Base-by-base conservation (phyloP, 2,888 invertebrate species). In the Meta bourneti region DNA sequence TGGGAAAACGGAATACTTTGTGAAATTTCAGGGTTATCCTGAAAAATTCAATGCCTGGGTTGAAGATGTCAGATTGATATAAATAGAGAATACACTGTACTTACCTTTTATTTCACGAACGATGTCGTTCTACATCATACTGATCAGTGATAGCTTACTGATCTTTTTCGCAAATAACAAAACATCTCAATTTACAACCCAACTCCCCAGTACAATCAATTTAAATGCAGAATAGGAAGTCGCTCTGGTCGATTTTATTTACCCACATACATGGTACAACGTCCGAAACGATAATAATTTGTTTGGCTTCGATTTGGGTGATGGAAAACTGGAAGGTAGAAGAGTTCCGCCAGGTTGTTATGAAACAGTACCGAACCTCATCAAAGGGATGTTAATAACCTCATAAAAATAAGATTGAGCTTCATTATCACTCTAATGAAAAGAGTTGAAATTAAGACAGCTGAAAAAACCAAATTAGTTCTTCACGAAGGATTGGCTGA, bases 51-150 rank as follows among this genome's bases (percentile, higher is more conserved):
- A 87, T 71, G 20, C 77, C 13, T 82, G 86, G 75, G 77, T 91
- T 1, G 16, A 11, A 13, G 82, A 91, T n/a, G n/a, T n/a, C n/a
- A n/a, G n/a, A n/a, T n/a, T 20, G 72, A 49, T 82, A 91, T 87
- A n/a, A 87, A 92, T 49, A 69, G 6, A 8, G 16, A 20, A 9
- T 6, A 8, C 19, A 2, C 6, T 11, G 0, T 7, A 7, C 6
- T 54, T 54, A 4, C 19, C n/a, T 70, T 8, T 34, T 70, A 77
- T 6, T 89, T 11, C 19, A 0, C 16, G 70, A 70, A 61, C 61
- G 19, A 91, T 91, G 84, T 88, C 84, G 8, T 87, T 88, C 78
- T 94, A n/a, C n/a, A n/a, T n/a, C n/a, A n/a, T n/a, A n/a, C n/a
- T n/a, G n/a, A n/a, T n/a, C n/a, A n/a, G n/a, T n/a, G n/a, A n/a